phyloP scores from a whole-genome alignment of 2,797 vertebrate genomes.

The Hypotaenidia okinawae region DNA sequence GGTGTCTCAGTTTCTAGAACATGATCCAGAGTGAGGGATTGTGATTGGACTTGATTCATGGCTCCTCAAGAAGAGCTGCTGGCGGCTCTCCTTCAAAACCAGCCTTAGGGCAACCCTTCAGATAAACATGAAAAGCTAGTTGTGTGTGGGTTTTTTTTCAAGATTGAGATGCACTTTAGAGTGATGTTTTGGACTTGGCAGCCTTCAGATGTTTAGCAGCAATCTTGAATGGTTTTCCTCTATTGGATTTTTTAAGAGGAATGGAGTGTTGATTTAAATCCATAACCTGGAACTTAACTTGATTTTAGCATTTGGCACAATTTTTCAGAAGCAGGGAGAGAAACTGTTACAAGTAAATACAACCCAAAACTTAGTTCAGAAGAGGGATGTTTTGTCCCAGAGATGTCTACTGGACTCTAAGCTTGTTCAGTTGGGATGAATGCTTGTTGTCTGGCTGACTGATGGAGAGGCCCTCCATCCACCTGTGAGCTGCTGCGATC shows the following conservation, averaged over 20 bases:
- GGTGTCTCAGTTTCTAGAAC: not conserved
- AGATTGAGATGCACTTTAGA: not conserved
- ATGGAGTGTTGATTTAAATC: not conserved
- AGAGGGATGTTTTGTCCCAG: not conserved
- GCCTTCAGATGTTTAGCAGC: not conserved
- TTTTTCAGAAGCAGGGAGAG: not conserved
- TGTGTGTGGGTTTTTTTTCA: too few relatives aligned
- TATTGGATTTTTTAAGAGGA: too few relatives aligned
- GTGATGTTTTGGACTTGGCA: not conserved
- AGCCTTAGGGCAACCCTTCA: not conserved
- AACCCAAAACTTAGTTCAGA: not conserved
- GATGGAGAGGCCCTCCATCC: not conserved
- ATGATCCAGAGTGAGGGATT: accelerated
- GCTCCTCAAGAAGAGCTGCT: accelerated
- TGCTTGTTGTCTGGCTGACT: not conserved
- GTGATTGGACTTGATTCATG: too few relatives aligned
- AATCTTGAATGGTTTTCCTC: accelerated
- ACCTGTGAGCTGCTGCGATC: not conserved
- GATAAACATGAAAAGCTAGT: accelerated
- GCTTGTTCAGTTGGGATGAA: not conserved
- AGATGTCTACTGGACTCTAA: not conserved
- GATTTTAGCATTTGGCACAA: not conserved
- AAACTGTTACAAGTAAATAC: not conserved
- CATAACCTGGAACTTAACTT: not conserved
- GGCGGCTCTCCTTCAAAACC: not conserved